These are phyloP conservation scores for Marronus borbonicus DNA, from an alignment of 2,888 invertebrate species.

Conservation along the genomic window DNA sequence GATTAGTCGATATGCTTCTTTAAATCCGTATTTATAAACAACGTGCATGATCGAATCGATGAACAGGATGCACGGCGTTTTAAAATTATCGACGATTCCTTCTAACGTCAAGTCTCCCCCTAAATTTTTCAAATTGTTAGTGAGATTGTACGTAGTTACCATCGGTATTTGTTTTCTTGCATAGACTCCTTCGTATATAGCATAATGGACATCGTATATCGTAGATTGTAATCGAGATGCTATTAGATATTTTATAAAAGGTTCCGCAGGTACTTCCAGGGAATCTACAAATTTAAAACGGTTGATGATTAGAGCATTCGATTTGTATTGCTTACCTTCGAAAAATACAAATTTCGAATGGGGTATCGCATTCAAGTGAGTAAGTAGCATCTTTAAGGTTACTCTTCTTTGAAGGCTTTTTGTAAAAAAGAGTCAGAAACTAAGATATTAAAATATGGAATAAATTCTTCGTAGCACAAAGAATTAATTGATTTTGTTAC, in stretches of 20 bases:
- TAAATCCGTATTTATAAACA: slow-evolving; percentile 61
- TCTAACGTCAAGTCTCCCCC: slow-evolving; percentile 54
- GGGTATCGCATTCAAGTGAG: slow-evolving; percentile 62
- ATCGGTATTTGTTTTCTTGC: slow-evolving; percentile 52
- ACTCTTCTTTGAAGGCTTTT: slow-evolving; percentile 24
- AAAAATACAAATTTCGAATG: slow-evolving; percentile 65
- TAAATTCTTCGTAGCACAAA: too few species aligned
- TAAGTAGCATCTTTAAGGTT: slow-evolving; percentile 61
- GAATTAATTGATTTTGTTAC: too few species aligned
- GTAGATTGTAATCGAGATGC: slow-evolving; percentile 59
- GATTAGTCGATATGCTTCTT: slow-evolving; percentile 61
- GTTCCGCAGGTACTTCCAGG: slow-evolving; percentile 59
- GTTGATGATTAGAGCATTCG: background rate
- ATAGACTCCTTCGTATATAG: slow-evolving; percentile 63
- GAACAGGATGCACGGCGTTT: slow-evolving; percentile 60
- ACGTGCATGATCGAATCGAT: slow-evolving; percentile 65
- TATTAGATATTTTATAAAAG: slow-evolving; percentile 61
- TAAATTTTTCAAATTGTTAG: slow-evolving; percentile 54
- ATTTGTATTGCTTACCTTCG: slow-evolving; percentile 60
- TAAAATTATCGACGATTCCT: slow-evolving; percentile 53
- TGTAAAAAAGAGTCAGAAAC: too few species aligned
- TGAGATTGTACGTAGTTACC: slow-evolving; percentile 59
- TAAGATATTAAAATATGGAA: too few species aligned
- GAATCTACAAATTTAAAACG: slow-evolving; percentile 61
- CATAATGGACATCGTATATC: slow-evolving; percentile 61